A percentile compares a stretch with the other conserved stretches of the same genome.
Conservation (phyloP, 2,113 vertebrate genomes). For the Felis catus region DNA sequence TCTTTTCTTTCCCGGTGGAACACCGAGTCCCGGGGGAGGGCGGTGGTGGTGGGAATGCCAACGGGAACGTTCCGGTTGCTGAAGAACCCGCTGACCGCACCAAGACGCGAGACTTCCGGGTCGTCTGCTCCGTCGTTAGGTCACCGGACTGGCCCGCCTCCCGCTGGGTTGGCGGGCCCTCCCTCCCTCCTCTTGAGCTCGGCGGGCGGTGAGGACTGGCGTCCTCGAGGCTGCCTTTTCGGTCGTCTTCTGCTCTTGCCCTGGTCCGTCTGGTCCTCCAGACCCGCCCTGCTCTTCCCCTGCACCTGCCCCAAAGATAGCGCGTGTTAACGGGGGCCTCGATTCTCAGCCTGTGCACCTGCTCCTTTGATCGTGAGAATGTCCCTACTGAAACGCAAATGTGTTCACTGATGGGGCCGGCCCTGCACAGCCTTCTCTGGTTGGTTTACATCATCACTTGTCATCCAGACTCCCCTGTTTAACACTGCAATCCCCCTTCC, state of each 20-base stretch:
- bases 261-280: neutral
- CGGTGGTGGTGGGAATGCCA: no score
- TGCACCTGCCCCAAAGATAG: neutral
- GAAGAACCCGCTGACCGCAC: neutral
- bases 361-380: neutral
- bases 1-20: neutral
- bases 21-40: neutral
- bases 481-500: neutral
- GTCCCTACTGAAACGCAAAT: neutral
- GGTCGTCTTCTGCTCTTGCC: neutral
- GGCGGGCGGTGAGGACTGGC: neutral
- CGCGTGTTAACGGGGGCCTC: no score
- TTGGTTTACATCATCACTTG: neutral
- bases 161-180: neutral
- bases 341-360: neutral
- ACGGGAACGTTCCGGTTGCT: neutral
- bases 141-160: neutral
- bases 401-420: neutral
- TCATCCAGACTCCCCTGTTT: neutral
- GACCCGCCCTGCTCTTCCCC: rapidly evolving
- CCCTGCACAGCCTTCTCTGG: rapidly evolving
- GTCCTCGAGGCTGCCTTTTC: no score
- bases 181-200: neutral
- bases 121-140: neutral
- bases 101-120: neutral